A percentile compares a stretch with the other conserved stretches of the same genome.
Evolutionary conservation across 1,140 invertebrate genomes (phyloP).

Genomic region (Musca vetustissima): DNA sequence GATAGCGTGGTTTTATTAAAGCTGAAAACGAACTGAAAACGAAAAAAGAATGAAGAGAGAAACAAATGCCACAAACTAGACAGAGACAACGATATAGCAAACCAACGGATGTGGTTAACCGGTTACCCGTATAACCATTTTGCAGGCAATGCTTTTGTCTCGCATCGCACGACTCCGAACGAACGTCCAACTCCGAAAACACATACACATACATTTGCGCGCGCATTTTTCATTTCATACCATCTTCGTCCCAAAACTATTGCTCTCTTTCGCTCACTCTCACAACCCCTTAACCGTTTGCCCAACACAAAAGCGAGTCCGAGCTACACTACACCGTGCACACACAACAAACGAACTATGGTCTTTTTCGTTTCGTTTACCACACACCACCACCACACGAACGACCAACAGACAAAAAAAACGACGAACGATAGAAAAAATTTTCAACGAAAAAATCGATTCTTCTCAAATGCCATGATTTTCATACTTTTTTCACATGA

Average conservation of each 20-base stretch:
- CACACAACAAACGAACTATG: too few relatives aligned
- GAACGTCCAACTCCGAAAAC: not conserved
- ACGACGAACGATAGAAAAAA: slow-evolving; percentile 30
- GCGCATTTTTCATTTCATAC: slow-evolving; percentile 12
- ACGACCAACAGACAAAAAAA: slow-evolving; percentile 9
- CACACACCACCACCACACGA: slow-evolving; percentile 1
- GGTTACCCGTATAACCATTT: not conserved
- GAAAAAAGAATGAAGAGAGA: too few relatives aligned
- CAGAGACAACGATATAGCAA: too few relatives aligned
- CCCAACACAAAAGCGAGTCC: too few relatives aligned
- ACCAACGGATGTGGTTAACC: too few relatives aligned
- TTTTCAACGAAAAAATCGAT: slow-evolving; percentile 52
- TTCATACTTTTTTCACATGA: slow-evolving; percentile 46
- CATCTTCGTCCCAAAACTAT: not conserved
- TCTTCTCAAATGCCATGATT: slow-evolving; percentile 30
- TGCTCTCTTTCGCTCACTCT: too few relatives aligned
- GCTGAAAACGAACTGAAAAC: too few relatives aligned
- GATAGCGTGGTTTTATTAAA: slow-evolving; percentile 18
- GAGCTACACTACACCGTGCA: too few relatives aligned
- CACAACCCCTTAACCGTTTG: too few relatives aligned
- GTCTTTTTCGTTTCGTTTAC: slow-evolving; percentile 16
- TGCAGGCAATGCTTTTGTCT: not conserved
- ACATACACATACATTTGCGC: not conserved
- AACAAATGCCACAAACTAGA: too few relatives aligned
- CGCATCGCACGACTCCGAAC: not conserved